phyloP scores from a whole-genome alignment of 2,797 vertebrate genomes.

The Falco novaeseelandiae region DNA sequence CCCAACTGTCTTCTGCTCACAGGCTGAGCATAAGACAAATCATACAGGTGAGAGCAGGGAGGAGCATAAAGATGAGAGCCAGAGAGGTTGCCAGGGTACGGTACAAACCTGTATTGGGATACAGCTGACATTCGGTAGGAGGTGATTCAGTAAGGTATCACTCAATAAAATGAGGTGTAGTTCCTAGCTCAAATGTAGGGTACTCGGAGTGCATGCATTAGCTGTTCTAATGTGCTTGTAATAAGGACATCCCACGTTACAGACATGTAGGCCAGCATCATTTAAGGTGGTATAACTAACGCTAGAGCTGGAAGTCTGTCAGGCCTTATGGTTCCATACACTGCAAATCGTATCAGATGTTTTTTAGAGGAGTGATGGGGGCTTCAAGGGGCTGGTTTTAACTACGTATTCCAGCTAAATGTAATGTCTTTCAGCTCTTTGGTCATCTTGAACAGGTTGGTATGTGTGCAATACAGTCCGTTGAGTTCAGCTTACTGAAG shows the following conservation, averaged over 20 bases:
- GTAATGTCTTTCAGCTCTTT: neutral
- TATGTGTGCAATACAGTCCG: neutral
- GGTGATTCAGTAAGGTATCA: neutral
- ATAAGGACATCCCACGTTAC: neutral
- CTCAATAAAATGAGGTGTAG: neutral
- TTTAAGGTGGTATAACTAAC: neutral
- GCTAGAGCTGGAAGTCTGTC: neutral
- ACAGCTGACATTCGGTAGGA: accelerated
- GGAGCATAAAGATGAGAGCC: neutral
- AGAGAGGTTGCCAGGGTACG: neutral
- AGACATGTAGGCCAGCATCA: neutral
- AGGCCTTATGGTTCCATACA: neutral
- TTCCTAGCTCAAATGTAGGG: neutral
- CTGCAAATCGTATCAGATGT: neutral
- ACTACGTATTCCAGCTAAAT: neutral
- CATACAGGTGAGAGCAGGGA: neutral
- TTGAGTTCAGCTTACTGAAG: neutral
- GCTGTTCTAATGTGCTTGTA: neutral
- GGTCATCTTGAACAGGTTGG: neutral
- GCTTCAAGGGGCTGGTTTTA: neutral
- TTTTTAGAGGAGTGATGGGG: neutral
- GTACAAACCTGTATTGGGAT: neutral
- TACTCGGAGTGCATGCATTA: neutral
- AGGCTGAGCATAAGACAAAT: neutral
- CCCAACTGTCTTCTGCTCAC: neutral